A percentile compares a stretch with the other conserved stretches of the same genome.
These are phyloP conservation scores for Apotomis turbidana DNA, from an alignment of 2,888 invertebrate genomes.

Conservation along the genomic window DNA sequence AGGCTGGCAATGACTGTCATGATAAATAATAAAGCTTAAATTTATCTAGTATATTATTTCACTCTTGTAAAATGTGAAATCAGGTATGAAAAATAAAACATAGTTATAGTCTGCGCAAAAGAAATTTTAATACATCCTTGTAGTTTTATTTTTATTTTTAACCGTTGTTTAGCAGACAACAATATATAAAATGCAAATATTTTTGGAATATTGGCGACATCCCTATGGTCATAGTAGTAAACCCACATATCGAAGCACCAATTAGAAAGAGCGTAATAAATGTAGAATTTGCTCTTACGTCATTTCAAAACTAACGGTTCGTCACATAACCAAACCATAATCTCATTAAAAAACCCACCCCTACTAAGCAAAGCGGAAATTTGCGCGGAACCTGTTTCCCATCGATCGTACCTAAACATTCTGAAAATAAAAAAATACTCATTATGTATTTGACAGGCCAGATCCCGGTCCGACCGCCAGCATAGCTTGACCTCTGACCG, in stretches of 20 bases:
- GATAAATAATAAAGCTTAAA: neutral
- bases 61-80: too few species aligned
- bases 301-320: constrained; percentile 1
- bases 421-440: constrained; percentile 58
- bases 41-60: neutral
- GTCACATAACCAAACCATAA: constrained; percentile 30
- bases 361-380: constrained; percentile 36
- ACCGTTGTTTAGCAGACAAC: too few species aligned
- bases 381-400: constrained; percentile 43
- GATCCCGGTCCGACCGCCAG: constrained; percentile 54
- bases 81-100: too few species aligned
- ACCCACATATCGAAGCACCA: constrained; percentile 14
- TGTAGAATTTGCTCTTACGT: neutral
- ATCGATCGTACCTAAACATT: constrained; percentile 57
- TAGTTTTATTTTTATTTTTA: too few species aligned
- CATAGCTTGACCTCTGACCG: constrained; percentile 48
- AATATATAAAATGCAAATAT: neutral
- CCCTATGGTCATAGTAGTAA: constrained; percentile 27
- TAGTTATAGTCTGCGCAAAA: too few species aligned
- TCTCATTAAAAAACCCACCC: constrained; percentile 48
- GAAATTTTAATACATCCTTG: too few species aligned
- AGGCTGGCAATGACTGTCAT: neutral
- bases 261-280: neutral
- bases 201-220: neutral
- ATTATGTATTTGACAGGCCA: constrained; percentile 76